Base-by-base conservation (phyloP, 2,888 invertebrate species). In the Teleogryllus oceanicus region DNA sequence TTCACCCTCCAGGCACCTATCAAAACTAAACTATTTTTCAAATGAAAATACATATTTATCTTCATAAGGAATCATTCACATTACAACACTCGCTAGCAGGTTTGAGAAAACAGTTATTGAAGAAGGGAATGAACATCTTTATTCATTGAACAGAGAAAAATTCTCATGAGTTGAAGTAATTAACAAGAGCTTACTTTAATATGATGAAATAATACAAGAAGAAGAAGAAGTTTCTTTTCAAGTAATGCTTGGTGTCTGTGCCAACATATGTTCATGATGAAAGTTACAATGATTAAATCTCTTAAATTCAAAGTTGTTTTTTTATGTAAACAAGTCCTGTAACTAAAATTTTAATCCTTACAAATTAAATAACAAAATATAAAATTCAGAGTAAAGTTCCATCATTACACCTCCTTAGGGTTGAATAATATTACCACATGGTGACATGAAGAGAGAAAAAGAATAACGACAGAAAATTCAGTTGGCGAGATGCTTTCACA, bases 1-100 rank as follows among this genome's bases (percentile, higher is more conserved):
- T 13, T 62, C 62, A 62, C 62, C 62, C 62, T 18, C 62, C 62
- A 11, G 13, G n/a, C 62, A 62, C n/a, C 62, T 62, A 62, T 62
- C 62, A 62, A 62, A 62, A 62, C 62, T 62, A 62, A 62, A 62
- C 62, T 62, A 62, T 62, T 62, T n/a, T 62, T 62, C 62, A 62
- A 62, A 62, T 62, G 62, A 62, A 62, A 62, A 62, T 62, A 62
- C 62, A 62, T 62, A 62, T 62, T 16, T 62, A 62, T 62, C 62
- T 62, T n/a, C 62, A 62, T 13, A 62, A n/a, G 62, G 13, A n/a
- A 62, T 18, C 62, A 62, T 62, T 62, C 62, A 62, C 62, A 37
- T 37, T 62, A 62, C n/a, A n/a, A 16, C 16, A 62, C 62, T 62
- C 62, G 8, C 62, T 18, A 62, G 62, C 62, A 62, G n/a, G 16